Percentiles rank a stretch among this genome's conserved stretches.
phyloP scores from a whole-genome alignment of 2,113 vertebrate species.

The Chrysochloris asiatica region DNA sequence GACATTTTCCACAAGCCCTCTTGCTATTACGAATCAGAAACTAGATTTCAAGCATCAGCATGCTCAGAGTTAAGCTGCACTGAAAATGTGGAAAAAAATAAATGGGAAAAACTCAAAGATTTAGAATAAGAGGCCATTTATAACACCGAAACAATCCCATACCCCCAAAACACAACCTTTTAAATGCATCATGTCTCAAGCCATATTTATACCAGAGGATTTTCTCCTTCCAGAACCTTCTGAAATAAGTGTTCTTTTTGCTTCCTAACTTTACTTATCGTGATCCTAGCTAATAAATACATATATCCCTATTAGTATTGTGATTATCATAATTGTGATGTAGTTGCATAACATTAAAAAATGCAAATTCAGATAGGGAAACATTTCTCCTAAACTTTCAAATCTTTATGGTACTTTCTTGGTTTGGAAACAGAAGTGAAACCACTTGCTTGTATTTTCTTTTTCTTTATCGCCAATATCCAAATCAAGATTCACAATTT shows the following conservation, averaged over 20 bases:
- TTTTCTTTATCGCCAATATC: constrained; percentile 58
- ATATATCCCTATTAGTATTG: neutral
- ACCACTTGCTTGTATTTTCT: constrained; percentile 45
- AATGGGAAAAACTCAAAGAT: constrained; percentile 76
- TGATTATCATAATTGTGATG: too few species aligned
- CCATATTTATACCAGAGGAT: neutral
- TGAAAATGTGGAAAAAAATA: constrained; percentile 77
- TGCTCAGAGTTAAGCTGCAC: constrained; percentile 83
- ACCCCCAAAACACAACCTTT: neutral
- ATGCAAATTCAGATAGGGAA: neutral
- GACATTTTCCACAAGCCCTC: constrained; percentile 85
- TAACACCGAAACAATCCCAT: constrained; percentile 19
- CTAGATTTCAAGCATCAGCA: constrained; percentile 86
- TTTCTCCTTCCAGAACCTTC: constrained; percentile 49
- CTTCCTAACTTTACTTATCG: constrained; percentile 12
- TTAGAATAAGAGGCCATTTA: constrained; percentile 52
- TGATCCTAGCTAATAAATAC: neutral
- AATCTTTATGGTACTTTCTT: neutral
- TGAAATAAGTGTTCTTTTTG: neutral
- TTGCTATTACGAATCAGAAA: constrained; percentile 84
- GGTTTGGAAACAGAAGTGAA: constrained; percentile 59
- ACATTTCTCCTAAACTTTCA: neutral
- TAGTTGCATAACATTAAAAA: neutral
- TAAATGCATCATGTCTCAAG: neutral
- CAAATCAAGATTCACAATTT: constrained; percentile 50